Evolutionary conservation across 2,888 invertebrate genomes (phyloP), one percentile per base, ranked within the genome.

Genomic region (Zygogramma bicolorata): DNA sequence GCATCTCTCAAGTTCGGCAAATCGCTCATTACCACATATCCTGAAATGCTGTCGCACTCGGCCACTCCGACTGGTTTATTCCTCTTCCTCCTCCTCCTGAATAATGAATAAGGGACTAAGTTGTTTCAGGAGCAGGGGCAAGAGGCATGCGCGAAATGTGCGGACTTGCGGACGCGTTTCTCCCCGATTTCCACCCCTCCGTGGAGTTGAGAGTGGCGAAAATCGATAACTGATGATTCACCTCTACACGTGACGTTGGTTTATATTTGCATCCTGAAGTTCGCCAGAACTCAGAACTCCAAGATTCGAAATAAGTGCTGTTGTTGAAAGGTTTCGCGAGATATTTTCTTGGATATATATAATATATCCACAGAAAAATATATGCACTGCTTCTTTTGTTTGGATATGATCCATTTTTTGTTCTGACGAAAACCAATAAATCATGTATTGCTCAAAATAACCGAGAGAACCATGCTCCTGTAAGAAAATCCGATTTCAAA

Each of bases 151-250:
- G 20, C 46, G 18, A n/a, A n/a, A 46, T 18, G 46, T 20, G 2
- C 3, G 10, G 8, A 10, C 7, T 22, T 46, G 18, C 20, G n/a
- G n/a, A n/a, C 20, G 18, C 46, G 18, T 20, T 20, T 20, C 20
- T 46, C 20, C 20, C 20, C 10, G 61, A 18, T 65, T 72, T 68
- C 75, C 66, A 73, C 71, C 75, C 75, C 71, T 73, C 71, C n/a
- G n/a, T 40, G 73, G 66, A 76, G 70, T 72, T 72, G 70, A 75
- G 78, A 75, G 77, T 78, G 77, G 75, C 70, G 71, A 80, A 79
- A 80, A 80, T 80, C 80, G 78, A 80, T 80, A 80, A 69, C 71
- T 75, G 80, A 80, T 80, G 80, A 80, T 80, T 80, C 80, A 80
- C 79, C 77, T 79, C 77, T 73, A 73, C 76, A 74, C 63, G 75